Evolutionary conservation across 2,113 vertebrate genomes (phyloP), one percentile per base, ranked within the genome.

Genomic region (Condylura cristata): DNA sequence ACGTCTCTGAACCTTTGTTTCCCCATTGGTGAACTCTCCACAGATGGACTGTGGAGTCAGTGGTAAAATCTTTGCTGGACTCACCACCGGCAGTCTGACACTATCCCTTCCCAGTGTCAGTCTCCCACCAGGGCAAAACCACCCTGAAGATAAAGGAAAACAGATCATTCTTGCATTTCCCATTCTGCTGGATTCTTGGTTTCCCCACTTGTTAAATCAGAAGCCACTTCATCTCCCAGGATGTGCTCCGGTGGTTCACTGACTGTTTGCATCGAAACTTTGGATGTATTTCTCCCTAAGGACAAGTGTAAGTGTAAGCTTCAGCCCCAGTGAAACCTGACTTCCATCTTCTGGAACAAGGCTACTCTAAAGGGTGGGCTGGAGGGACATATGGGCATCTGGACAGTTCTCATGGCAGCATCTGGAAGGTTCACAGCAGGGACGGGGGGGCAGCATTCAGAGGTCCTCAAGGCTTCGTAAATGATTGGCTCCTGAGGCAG

Each of bases 401-500:
- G 24, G 30, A 53, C 34, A 39, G 53, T 80, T 74, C 72, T 87
- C 51, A 41, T 34, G 32, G 93, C 75, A 70, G 30, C 84, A 51
- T 87, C 24, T 8, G 16, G 75, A 65, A 81, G 60, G 65, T 20
- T 48, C 28, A 2, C 53, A 81, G n/a, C 65, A 51, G 51, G 66
- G 81, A 71, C n/a, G n/a, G 53, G 2, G 14, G 6, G 24, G 11
- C 8, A 30, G 60, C 17, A 8, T 22, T 56, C 18, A 22, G 46
- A 22, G 53, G 53, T 3, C 53, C 20, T 20, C 3, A 1, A 56
- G 53, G 22, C 39, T 93, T 70, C 71, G 70, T 71, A 86, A 93
- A 60, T 34, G 48, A 39, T 51, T 26, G 26, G 86, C 95, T 96
- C 75, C 95, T 92, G 70, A 91, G 90, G 84, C 87, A 95, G 96